Base-by-base conservation (phyloP, 2,888 invertebrate species). In the Hydrotaea diabolus region DNA sequence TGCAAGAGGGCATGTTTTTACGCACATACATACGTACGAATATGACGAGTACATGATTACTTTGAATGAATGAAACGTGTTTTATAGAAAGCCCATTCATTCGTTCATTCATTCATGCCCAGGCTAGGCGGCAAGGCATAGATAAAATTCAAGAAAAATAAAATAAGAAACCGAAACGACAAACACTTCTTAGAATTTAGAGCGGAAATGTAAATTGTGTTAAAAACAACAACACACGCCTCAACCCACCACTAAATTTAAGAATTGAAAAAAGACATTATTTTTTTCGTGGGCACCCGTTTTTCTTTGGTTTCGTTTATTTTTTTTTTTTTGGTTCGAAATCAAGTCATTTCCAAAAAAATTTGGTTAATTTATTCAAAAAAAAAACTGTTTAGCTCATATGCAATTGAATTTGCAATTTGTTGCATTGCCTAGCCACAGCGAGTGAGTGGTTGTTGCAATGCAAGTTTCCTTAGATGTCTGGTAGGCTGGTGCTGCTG, bases 141-240 rank as follows among this genome's bases (percentile, higher is more conserved):
- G 62, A 62, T 62, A 62, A 62, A 31, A 39, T 13, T 39, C 39
- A 39, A 9, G 9, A 39, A 39, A 31, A 31, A 62, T 5, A 62
- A 31, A 31, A 31, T 23, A 69, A 69, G 15, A 66, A n/a, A 39
- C 39, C 57, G n/a, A 43, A 21, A 57, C 74, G 64, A 81, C 79
- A 83, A 83, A 77, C 66, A 82, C 66, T 85, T 85, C 86, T 83
- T 76, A 82, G 84, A 86, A 87, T 87, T 86, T 83, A 86, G 87
- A 87, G 86, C 87, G 87, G 87, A 87, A 87, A 87, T 87, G 87
- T 85, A 85, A 86, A 87, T 87, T 85, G 87, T 85, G 87, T 85
- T 82, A 77, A 74, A 81, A 69, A 57, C 43, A 49, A 71, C 43
- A 49, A 71, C 19, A 71, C 19, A 55, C 23, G 77, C 23, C 43